Evolutionary conservation across 2,888 invertebrate genomes (phyloP), one percentile per base, ranked within the genome.

Genomic region (Alsophila aescularia): DNA sequence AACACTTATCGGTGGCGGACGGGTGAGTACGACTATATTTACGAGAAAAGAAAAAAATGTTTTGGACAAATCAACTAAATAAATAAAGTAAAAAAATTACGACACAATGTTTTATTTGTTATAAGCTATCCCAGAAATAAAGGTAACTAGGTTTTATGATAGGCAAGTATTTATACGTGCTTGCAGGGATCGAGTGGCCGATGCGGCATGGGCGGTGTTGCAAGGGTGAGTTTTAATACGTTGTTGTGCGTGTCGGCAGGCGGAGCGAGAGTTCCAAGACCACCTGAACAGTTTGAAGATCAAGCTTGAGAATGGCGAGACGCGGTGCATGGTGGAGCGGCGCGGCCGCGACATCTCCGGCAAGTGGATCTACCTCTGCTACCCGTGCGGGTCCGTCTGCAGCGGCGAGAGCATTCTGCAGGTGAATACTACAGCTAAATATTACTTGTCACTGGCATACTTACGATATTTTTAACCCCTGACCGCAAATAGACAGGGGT

Each of bases 321-420:
- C 69, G 27, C 82, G 88, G 29, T 70, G 81, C 51, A 91, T 93
- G 84, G 91, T 92, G 75, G 89, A 92, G 65, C 73, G 91, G 29
- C 85, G 83, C 39, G 82, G 80, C 2, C 83, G 91, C 4, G 90
- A 92, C 62, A 70, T 83, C 6, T 79, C 86, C 8, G 85, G 90
- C 57, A 83, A 87, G 54, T 92, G 90, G 86, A 83, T 86, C 41
- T 92, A 92, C 66, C 69, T 90, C 60, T 93, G 93, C 76, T 92
- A 84, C 67, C 90, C 93, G 3, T 93, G 93, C 67, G 90, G 89
- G 1, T 92, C 92, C 2, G 77, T 86, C 18, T 92, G 92, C 75
- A 85, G 83, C 60, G 90, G 91, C 16, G 90, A 91, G 71, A 72
- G 67, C 39, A 81, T 87, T 34, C 60, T 92, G 62, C 92, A 92